Percentiles rank a stretch among this genome's conserved stretches.
phyloP scores from a whole-genome alignment of 2,113 vertebrate species.

The Prunella fulvescens region DNA sequence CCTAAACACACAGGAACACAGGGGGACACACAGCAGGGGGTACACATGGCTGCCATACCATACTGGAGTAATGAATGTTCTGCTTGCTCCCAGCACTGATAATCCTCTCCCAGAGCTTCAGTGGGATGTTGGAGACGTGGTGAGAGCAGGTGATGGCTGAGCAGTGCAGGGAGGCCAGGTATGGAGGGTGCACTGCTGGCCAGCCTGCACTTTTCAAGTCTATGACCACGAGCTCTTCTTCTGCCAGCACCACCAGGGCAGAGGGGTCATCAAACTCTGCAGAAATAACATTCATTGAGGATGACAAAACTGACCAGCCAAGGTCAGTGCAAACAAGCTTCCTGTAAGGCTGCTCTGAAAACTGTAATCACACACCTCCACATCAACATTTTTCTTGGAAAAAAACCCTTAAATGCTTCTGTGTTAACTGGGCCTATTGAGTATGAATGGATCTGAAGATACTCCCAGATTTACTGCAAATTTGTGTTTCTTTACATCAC shows the following conservation, averaged over 20 bases:
- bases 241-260: constrained; percentile 91
- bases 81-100: constrained; percentile 83
- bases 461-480: not conserved
- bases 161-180: constrained; percentile 94
- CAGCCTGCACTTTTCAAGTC: constrained; percentile 88
- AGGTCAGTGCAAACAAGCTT: not conserved
- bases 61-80: constrained; percentile 84
- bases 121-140: constrained; percentile 90
- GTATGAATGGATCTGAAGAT: not conserved
- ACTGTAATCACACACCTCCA: not conserved
- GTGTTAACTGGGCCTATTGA: not conserved
- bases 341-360: not conserved
- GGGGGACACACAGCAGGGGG: too few species aligned
- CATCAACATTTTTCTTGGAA: not conserved
- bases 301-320: not conserved
- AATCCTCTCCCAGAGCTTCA: constrained; percentile 94
- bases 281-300: not conserved
- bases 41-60: constrained; percentile 71
- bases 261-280: constrained; percentile 84
- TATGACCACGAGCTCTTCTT: constrained; percentile 94
- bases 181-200: constrained; percentile 90
- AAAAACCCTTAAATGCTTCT: not conserved
- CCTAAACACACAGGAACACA: not conserved
- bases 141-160: constrained; percentile 98
- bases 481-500: not conserved